Evolutionary conservation across 2,113 vertebrate species (phyloP).

Genomic region (Melanerpes aurifrons): DNA sequence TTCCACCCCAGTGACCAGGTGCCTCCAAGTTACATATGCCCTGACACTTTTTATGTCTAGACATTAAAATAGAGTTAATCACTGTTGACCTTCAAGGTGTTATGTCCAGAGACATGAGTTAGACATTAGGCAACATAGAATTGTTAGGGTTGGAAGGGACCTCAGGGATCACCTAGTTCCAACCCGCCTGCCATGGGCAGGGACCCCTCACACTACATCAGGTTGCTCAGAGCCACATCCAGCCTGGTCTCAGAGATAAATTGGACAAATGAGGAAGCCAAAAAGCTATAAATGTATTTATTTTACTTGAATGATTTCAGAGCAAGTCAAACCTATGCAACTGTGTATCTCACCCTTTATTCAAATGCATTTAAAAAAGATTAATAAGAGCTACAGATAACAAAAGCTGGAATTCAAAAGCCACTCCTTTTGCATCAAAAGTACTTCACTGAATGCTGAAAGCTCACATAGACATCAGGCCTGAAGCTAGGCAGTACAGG

Average conservation of each 20-base stretch:
- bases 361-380: background rate
- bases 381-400: background rate
- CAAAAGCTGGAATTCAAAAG: background rate
- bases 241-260: background rate
- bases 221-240: too few relatives aligned
- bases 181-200: too few relatives aligned
- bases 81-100: background rate
- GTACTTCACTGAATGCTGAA: background rate
- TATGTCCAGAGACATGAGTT: background rate
- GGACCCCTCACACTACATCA: too few relatives aligned
- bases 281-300: background rate
- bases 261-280: background rate
- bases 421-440: background rate
- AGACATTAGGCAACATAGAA: background rate
- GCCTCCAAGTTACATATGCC: slow-evolving; percentile 24
- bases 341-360: background rate
- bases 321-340: background rate
- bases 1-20: slow-evolving; percentile 57
- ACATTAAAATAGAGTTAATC: background rate
- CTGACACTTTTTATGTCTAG: background rate
- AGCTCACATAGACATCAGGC: background rate
- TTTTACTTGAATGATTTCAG: background rate
- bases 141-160: too few relatives aligned
- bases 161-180: too few relatives aligned
- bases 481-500: background rate